phyloP scores from a whole-genome alignment of 2,888 invertebrate genomes.

The Hemaris fuciformis region DNA sequence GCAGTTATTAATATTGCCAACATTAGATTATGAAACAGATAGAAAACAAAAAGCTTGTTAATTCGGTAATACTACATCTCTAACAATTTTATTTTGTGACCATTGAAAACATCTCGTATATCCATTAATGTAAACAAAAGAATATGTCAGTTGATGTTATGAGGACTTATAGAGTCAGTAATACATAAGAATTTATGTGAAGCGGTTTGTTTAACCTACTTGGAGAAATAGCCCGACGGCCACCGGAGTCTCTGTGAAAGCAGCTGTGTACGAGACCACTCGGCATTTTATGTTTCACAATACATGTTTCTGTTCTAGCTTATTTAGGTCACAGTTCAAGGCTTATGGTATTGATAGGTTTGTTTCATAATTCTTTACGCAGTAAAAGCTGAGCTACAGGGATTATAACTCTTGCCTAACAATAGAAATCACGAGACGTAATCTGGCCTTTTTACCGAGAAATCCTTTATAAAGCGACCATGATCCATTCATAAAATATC shows the following conservation, averaged over 20 bases:
- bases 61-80: not conserved
- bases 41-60: too few relatives aligned
- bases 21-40: too few relatives aligned
- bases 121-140: not conserved
- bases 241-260: not conserved
- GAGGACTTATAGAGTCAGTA: not conserved
- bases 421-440: too few relatives aligned
- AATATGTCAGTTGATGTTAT: not conserved
- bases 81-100: not conserved
- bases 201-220: not conserved
- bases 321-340: not conserved
- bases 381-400: too few relatives aligned
- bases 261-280: not conserved
- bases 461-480: too few relatives aligned
- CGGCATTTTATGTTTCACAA: not conserved
- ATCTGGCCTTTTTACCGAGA: too few relatives aligned
- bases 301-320: not conserved
- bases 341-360: not conserved
- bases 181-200: not conserved
- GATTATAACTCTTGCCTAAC: too few relatives aligned
- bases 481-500: too few relatives aligned
- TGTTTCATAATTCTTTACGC: too few relatives aligned
- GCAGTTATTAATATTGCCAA: too few relatives aligned
- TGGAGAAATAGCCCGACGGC: not conserved
- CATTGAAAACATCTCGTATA: not conserved